These are phyloP conservation scores for Alcis repandata DNA, from an alignment of 2,888 invertebrate genomes.

Conservation along the genomic window DNA sequence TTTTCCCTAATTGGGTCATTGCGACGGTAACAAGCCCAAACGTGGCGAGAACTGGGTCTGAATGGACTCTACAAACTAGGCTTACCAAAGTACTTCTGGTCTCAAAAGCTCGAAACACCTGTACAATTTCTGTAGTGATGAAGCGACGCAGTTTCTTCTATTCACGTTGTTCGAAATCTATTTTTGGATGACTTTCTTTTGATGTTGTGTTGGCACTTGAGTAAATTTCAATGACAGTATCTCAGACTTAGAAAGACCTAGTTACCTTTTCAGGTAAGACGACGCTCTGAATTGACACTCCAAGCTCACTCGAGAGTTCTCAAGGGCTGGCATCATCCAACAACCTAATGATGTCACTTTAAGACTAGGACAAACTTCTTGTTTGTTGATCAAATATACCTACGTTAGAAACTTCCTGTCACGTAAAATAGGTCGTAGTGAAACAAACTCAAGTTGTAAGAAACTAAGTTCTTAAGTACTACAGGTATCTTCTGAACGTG, in stretches of 20 bases:
- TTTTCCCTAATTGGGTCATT: constrained; percentile 25
- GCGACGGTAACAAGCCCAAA: constrained; percentile 5
- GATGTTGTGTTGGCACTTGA: not conserved
- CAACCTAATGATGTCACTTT: constrained; percentile 46
- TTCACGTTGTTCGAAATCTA: not conserved
- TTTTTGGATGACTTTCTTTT: not conserved
- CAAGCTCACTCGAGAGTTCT: constrained; percentile 37
- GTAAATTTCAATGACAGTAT: not conserved
- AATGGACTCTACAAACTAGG: constrained; percentile 19
- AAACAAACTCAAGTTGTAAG: constrained; percentile 1
- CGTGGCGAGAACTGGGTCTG: constrained; percentile 25
- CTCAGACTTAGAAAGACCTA: constrained; percentile 22
- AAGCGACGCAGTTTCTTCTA: not conserved
- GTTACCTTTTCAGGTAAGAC: constrained; percentile 37
- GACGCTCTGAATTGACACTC: constrained; percentile 40
- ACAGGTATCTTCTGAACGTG: not conserved
- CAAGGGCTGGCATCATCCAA: constrained; percentile 35
- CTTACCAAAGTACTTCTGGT: constrained; percentile 17
- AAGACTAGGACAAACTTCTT: constrained; percentile 5
- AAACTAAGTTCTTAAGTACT: constrained; percentile 5
- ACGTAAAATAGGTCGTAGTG: not conserved
- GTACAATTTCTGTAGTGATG: not conserved
- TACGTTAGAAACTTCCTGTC: not conserved
- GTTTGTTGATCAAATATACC: constrained; percentile 5
- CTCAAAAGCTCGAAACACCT: constrained; percentile 16